Conservation (phyloP, 1,140 invertebrate species). For the Lasioglossum albipes region DNA sequence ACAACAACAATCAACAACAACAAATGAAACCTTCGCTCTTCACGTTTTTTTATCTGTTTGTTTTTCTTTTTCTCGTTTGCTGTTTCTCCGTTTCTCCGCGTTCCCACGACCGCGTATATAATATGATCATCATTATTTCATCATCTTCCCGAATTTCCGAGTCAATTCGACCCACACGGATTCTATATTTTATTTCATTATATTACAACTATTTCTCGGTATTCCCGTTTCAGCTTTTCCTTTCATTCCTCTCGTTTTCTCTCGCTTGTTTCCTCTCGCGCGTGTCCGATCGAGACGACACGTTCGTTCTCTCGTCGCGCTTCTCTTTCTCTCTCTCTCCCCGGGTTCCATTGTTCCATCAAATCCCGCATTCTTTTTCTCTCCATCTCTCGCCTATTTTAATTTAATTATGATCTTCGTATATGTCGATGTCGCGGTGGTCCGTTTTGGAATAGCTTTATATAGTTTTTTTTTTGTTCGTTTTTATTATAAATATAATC, state of each 20-base stretch:
- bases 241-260: too few relatives aligned
- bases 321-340: too few relatives aligned
- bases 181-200: conserved; percentile 4
- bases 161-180: too few relatives aligned
- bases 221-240: too few relatives aligned
- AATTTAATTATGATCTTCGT: conserved; percentile 60
- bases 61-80: not conserved
- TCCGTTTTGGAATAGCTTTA: conserved; percentile 73
- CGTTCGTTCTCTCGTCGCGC: too few relatives aligned
- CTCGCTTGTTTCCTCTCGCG: conserved; percentile 2
- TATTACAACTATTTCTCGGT: too few relatives aligned
- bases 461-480: conserved; percentile 48
- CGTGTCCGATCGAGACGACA: not conserved
- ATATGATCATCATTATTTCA: too few relatives aligned
- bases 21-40: not conserved
- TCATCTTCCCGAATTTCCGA: too few relatives aligned
- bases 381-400: conserved; percentile 31
- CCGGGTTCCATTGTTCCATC: too few relatives aligned
- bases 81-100: not conserved
- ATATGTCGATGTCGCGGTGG: conserved; percentile 67
- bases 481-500: conserved; percentile 69
- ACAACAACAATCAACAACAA: conserved; percentile 34
- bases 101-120: too few relatives aligned
- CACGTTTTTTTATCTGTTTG: not conserved
- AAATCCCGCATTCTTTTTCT: not conserved